Evolutionary conservation across 2,113 vertebrate genomes (phyloP).

Genomic region (Ibidorhyncha struthersii): DNA sequence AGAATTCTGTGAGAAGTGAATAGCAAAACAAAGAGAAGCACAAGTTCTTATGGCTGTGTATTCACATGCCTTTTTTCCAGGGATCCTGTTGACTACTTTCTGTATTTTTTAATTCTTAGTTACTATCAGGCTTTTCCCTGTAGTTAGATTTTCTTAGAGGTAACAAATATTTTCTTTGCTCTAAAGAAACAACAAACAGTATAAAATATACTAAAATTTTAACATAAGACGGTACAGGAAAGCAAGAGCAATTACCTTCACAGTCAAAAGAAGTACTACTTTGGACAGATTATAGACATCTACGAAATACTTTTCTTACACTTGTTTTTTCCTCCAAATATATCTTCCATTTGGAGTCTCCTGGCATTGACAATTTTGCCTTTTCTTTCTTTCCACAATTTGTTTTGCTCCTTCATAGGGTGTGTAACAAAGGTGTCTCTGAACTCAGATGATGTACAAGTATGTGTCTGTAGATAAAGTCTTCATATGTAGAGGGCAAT

Average conservation of each 20-base stretch:
- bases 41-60: fast-evolving
- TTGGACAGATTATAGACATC: background rate
- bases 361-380: background rate
- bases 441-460: background rate
- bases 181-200: background rate
- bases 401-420: background rate
- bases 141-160: background rate
- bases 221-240: background rate
- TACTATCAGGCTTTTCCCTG: background rate
- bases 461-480: background rate
- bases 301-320: background rate
- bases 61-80: background rate
- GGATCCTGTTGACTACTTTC: background rate
- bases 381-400: background rate
- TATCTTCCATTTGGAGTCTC: background rate
- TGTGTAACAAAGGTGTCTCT: background rate
- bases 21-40: background rate
- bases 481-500: background rate
- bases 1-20: background rate
- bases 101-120: background rate
- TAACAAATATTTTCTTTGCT: background rate
- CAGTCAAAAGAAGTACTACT: background rate
- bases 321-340: background rate
- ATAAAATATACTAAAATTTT: background rate
- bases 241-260: background rate